Conservation (phyloP, 2,113 vertebrate species). For the Paedocypris sp. region DNA sequence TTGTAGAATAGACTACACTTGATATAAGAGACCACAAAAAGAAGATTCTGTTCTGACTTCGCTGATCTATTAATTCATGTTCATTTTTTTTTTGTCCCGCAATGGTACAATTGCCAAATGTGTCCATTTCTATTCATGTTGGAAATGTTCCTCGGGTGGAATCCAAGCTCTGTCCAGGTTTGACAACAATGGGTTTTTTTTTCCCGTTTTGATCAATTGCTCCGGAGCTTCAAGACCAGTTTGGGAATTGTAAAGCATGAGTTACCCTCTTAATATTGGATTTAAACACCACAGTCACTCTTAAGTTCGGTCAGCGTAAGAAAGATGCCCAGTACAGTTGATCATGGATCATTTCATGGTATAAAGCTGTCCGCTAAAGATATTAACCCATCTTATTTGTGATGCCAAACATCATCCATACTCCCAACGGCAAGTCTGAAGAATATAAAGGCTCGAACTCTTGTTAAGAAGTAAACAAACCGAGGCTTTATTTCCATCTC, state of each 20-base stretch:
- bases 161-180: too few relatives aligned
- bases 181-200: not conserved
- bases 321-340: not conserved
- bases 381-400: slow-evolving; percentile 7
- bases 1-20: too few relatives aligned
- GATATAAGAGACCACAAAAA: too few relatives aligned
- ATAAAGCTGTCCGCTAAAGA: slow-evolving; percentile 16
- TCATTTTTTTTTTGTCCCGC: too few relatives aligned
- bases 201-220: not conserved
- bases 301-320: not conserved
- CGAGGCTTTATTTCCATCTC: slow-evolving; percentile 60
- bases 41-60: too few relatives aligned
- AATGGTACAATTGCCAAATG: too few relatives aligned
- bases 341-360: not conserved
- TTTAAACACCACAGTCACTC: not conserved
- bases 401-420: not conserved
- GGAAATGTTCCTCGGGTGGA: too few relatives aligned
- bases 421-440: slow-evolving; percentile 22
- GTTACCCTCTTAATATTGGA: not conserved
- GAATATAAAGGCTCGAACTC: slow-evolving; percentile 46
- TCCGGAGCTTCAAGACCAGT: not conserved
- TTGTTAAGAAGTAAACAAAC: slow-evolving; percentile 55
- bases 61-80: too few relatives aligned
- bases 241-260: not conserved
- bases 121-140: too few relatives aligned